These are phyloP conservation scores for Ceratosolen fusciceps DNA, from an alignment of 1,140 invertebrate species.

Conservation along the genomic window DNA sequence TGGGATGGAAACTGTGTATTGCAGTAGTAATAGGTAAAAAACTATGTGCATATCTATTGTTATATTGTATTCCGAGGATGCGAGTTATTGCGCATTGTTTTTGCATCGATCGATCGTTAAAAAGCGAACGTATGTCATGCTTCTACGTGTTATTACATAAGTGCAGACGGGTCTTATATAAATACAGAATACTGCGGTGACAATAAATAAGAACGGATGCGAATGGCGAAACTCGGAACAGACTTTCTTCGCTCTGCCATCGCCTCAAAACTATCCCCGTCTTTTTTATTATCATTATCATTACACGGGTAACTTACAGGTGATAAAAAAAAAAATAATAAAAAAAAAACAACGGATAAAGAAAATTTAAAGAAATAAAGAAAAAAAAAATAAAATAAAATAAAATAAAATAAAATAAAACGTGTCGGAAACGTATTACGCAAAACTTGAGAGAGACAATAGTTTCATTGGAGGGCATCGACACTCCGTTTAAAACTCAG, in stretches of 20 bases:
- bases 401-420: neutral
- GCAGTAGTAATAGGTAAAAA: conserved; percentile 24
- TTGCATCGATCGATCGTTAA: conserved; percentile 33
- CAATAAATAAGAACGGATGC: conserved; percentile 33
- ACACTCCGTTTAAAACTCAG: neutral
- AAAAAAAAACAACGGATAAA: no score
- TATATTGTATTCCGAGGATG: neutral
- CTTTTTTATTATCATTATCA: conserved; percentile 20
- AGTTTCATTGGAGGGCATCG: neutral
- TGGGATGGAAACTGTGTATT: conserved; percentile 6
- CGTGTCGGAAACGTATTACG: neutral
- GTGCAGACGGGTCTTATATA: neutral
- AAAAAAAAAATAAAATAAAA: no score
- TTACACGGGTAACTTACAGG: conserved; percentile 36
- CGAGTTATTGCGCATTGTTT: no score
- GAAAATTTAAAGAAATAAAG: no score
- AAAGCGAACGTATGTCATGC: neutral
- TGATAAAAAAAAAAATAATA: conserved; percentile 8
- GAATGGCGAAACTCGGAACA: neutral
- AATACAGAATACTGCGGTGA: conserved; percentile 45
- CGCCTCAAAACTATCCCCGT: neutral
- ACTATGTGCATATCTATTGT: conserved; percentile 19
- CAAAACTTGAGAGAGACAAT: neutral
- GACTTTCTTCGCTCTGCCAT: neutral
- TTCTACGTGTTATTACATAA: conserved; percentile 3